Conservation (phyloP, 2,797 vertebrate genomes). For the Oreochromis mossambicus region DNA sequence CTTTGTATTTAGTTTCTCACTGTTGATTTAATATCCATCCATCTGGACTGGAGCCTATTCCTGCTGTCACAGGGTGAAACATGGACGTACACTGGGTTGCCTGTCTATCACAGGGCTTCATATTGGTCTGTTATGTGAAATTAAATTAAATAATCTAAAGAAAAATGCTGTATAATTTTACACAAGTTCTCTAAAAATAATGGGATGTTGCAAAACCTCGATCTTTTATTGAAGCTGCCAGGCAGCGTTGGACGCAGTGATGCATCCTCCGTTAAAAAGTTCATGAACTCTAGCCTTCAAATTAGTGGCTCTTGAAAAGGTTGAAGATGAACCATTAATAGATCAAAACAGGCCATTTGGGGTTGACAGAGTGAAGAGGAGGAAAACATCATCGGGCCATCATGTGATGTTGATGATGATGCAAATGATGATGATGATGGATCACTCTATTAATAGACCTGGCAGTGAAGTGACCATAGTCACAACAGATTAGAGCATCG, state of each 20-base stretch:
- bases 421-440: constrained; percentile 59
- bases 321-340: not conserved
- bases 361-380: not conserved
- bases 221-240: not conserved
- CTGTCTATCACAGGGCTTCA: not conserved
- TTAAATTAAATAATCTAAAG: not conserved
- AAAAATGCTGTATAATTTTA: not conserved
- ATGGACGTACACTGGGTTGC: not conserved
- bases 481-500: constrained; percentile 46
- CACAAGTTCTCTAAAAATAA: not conserved
- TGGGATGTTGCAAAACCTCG: not conserved
- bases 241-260: not conserved
- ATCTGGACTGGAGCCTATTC: not conserved
- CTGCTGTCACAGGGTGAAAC: not conserved
- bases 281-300: constrained; percentile 6
- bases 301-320: not conserved
- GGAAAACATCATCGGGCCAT: constrained; percentile 46
- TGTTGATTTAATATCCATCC: not conserved
- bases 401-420: constrained; percentile 67
- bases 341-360: constrained; percentile 3
- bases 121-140: not conserved
- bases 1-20: not conserved
- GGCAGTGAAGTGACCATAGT: constrained; percentile 57
- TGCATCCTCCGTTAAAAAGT: not conserved
- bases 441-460: constrained; percentile 71